Conservation (phyloP, 2,113 vertebrate genomes). For the Paramormyrops kingsleyae region DNA sequence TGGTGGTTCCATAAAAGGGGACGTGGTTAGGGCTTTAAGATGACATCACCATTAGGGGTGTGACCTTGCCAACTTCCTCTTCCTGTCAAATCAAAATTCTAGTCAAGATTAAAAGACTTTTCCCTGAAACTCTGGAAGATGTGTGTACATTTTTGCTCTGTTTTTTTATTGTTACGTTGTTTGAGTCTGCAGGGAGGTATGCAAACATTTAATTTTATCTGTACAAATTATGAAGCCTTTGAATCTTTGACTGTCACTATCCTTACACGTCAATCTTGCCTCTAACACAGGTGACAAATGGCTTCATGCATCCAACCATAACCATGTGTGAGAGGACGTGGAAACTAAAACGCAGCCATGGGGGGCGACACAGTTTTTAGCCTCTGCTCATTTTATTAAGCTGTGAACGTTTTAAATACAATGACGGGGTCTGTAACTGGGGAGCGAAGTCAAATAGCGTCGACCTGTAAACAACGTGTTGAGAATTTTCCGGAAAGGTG, state of each 20-base stretch:
- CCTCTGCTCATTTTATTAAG: constrained; percentile 21
- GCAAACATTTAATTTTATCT: background rate
- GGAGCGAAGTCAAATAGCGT: background rate
- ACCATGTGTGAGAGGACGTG: background rate
- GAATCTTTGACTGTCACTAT: background rate
- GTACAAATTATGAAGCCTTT: background rate
- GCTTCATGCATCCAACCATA: background rate
- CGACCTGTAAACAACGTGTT: constrained; percentile 8
- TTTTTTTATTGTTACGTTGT: background rate
- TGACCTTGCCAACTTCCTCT: background rate
- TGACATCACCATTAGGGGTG: background rate
- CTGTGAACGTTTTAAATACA: constrained; percentile 21
- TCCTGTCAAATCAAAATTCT: background rate
- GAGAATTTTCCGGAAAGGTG: background rate
- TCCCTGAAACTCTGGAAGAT: background rate
- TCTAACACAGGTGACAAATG: background rate
- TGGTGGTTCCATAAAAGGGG: background rate
- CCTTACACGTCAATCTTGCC: background rate
- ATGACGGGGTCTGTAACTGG: constrained; percentile 3
- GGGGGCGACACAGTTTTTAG: background rate
- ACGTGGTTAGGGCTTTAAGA: background rate
- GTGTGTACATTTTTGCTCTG: background rate
- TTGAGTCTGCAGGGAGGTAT: background rate
- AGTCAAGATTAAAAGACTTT: background rate
- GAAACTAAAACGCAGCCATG: background rate